Conservation (phyloP, 2,113 vertebrate genomes). For the Cathartes aura region DNA sequence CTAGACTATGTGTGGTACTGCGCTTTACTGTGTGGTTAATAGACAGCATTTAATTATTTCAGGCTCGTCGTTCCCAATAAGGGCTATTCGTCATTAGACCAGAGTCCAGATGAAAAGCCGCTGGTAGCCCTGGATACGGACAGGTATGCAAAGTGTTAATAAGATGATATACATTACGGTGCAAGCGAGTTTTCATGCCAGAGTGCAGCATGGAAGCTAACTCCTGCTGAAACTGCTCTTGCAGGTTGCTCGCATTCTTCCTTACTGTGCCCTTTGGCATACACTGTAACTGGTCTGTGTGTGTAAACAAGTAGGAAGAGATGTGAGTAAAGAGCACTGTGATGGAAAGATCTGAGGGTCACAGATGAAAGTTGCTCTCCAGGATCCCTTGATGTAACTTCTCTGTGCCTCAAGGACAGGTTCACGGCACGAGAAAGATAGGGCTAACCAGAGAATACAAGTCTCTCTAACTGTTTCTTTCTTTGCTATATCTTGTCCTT, state of each 20-base stretch:
- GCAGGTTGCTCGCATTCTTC: background rate
- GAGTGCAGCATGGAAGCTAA: background rate
- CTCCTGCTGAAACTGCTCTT: background rate
- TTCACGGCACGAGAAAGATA: background rate
- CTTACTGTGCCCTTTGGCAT: background rate
- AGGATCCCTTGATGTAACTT: background rate
- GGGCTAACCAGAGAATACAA: background rate
- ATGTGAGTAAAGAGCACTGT: background rate
- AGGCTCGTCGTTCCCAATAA: constrained; percentile 98
- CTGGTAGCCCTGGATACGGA: constrained; percentile 98
- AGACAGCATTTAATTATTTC: constrained; percentile 21
- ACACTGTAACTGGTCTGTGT: fast-evolving
- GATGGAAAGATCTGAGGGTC: background rate
- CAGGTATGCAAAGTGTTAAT: constrained; percentile 80
- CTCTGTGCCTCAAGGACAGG: background rate
- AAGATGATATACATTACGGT: background rate
- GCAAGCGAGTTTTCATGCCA: background rate
- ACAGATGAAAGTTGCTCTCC: background rate
- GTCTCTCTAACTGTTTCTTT: background rate
- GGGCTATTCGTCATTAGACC: constrained; percentile 97
- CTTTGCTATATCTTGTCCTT: constrained; percentile 34
- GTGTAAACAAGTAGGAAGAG: background rate
- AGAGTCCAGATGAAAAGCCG: constrained; percentile 97
- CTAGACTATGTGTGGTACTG: background rate
- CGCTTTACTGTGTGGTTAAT: constrained; percentile 2